These are phyloP conservation scores for Astatoreochromis straeleni DNA, from an alignment of 2,113 vertebrate genomes.

Conservation along the genomic window DNA sequence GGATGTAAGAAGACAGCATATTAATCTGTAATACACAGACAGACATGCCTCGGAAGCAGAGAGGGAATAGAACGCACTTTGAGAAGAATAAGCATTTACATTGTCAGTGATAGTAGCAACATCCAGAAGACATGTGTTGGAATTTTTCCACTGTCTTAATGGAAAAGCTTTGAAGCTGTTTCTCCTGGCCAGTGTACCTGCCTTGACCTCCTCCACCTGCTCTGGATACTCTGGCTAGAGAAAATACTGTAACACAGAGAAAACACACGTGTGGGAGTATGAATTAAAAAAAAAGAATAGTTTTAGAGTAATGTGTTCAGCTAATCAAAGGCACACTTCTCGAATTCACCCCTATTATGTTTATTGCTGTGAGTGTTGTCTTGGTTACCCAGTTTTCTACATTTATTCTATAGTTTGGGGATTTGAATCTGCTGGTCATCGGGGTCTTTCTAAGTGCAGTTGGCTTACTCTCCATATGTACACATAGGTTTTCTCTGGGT, in stretches of 20 bases:
- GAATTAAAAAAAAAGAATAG: not conserved
- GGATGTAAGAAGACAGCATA: constrained; percentile 8
- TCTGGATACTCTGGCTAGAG: not conserved
- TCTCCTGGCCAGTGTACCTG: not conserved
- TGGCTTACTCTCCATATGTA: not conserved
- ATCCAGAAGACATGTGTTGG: not conserved
- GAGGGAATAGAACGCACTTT: not conserved
- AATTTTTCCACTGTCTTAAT: constrained; percentile 14
- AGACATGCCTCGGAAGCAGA: not conserved
- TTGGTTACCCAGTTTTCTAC: not conserved
- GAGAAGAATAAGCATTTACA: constrained; percentile 14
- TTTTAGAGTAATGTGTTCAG: not conserved
- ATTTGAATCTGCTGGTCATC: not conserved
- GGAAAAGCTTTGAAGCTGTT: constrained; percentile 33
- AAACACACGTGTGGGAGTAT: not conserved
- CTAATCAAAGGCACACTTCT: not conserved
- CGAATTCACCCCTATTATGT: not conserved
- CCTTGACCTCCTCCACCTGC: not conserved
- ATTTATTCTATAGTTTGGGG: fast-evolving
- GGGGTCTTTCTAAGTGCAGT: not conserved
- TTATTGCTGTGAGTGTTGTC: not conserved
- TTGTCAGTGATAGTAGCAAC: not conserved
- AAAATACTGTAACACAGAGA: not conserved
- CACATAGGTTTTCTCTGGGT: not conserved
- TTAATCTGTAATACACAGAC: constrained; percentile 27